phyloP scores from a whole-genome alignment of 2,797 vertebrate genomes.

The Acanthornis magna region DNA sequence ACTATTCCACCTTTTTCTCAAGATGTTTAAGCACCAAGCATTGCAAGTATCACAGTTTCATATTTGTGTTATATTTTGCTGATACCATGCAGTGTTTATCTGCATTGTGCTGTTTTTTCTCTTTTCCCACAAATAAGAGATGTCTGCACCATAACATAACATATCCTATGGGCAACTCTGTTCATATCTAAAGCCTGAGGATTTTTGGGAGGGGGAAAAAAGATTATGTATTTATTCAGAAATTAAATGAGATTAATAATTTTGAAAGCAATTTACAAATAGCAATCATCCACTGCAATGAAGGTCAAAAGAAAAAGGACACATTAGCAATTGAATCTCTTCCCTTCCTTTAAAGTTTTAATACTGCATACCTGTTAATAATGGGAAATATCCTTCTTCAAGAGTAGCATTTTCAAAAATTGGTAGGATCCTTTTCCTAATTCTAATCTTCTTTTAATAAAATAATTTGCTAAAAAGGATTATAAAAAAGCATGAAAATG shows the following conservation, averaged over 20 bases:
- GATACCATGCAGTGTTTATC: neutral
- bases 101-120: neutral
- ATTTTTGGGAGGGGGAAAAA: neutral
- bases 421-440: slow-evolving; percentile 56
- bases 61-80: neutral
- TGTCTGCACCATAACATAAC: neutral
- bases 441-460: slow-evolving; percentile 68
- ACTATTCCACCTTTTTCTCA: neutral
- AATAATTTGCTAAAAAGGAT: slow-evolving; percentile 70
- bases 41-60: neutral
- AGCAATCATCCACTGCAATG: slow-evolving; percentile 41
- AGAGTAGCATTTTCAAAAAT: slow-evolving; percentile 66
- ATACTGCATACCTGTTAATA: slow-evolving; percentile 64
- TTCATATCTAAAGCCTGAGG: neutral
- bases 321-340: slow-evolving; percentile 62
- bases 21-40: neutral
- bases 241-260: slow-evolving; percentile 59
- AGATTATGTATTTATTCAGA: slow-evolving; percentile 39
- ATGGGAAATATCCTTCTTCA: slow-evolving; percentile 56
- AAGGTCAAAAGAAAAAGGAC: slow-evolving; percentile 69
- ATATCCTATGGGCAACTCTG: neutral
- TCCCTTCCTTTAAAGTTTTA: slow-evolving; percentile 56
- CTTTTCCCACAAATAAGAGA: neutral
- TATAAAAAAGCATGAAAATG: slow-evolving; percentile 62
- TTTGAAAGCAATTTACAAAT: slow-evolving; percentile 63